Percentiles rank a stretch among this genome's conserved stretches.
These are phyloP conservation scores for Eudorcas thomsonii DNA, from an alignment of 2,113 vertebrate genomes.

Conservation along the genomic window DNA sequence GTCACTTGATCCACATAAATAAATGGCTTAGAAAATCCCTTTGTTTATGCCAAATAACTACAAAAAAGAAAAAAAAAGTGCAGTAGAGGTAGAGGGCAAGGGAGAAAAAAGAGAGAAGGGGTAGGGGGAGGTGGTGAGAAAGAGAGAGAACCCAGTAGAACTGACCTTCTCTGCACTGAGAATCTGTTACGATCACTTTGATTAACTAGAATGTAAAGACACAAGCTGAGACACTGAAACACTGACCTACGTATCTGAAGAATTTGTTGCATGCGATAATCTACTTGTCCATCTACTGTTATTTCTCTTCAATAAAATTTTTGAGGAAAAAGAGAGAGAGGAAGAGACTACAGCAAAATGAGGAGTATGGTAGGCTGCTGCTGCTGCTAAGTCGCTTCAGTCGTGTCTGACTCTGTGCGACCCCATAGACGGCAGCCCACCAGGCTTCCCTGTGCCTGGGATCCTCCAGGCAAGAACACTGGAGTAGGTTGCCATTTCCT, in stretches of 20 bases:
- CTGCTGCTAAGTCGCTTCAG: too few relatives aligned
- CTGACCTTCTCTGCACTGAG: background rate
- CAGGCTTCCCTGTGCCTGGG: too few relatives aligned
- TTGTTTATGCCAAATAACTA: background rate
- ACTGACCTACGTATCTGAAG: background rate
- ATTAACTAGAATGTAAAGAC: background rate
- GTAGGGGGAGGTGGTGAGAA: fast-evolving
- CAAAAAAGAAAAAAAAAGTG: background rate
- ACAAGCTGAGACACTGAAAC: background rate
- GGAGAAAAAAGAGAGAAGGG: fast-evolving
- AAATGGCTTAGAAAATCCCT: background rate
- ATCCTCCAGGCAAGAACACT: too few relatives aligned
- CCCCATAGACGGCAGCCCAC: fast-evolving
- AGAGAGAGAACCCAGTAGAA: background rate
- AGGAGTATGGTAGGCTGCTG: too few relatives aligned
- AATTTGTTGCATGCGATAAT: background rate
- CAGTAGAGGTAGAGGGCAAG: background rate
- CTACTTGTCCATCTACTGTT: background rate
- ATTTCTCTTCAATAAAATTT: background rate
- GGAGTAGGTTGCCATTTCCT: too few relatives aligned
- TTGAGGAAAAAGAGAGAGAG: background rate
- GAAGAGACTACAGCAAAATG: background rate
- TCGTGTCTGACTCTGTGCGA: too few relatives aligned
- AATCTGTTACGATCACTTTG: background rate
- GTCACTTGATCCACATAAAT: background rate